A percentile compares a stretch with the other conserved stretches of the same genome.
These are phyloP conservation scores for Heterodera filipjevi DNA, from an alignment of 2,888 invertebrate species.

Conservation along the genomic window DNA sequence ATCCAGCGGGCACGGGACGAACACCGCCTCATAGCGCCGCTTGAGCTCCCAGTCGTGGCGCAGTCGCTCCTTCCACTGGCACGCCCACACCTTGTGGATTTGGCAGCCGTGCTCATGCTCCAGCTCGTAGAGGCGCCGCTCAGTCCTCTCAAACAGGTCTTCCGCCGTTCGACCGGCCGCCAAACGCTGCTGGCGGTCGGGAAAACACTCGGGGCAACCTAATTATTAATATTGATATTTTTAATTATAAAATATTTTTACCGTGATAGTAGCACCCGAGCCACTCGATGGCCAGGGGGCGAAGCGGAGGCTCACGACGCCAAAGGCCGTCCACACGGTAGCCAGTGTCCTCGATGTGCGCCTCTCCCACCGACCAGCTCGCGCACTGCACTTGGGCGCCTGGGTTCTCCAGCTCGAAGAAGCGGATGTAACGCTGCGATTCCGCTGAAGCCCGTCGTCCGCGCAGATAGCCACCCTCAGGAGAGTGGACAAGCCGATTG, in stretches of 20 bases:
- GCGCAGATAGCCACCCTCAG: constrained; percentile 14
- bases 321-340: constrained; percentile 25
- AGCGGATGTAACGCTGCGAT: constrained; percentile 20
- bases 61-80: background rate
- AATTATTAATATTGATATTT: background rate
- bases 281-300: constrained; percentile 10
- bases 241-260: background rate
- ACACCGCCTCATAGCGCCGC: background rate
- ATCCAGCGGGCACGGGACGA: background rate
- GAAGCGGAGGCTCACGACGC: background rate
- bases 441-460: constrained; percentile 25
- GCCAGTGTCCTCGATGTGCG: constrained; percentile 8
- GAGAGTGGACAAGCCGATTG: constrained; percentile 10
- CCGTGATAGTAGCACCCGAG: constrained; percentile 18
- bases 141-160: background rate
- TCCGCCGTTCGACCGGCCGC: constrained; percentile 16
- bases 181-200: background rate
- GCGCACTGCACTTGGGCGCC: constrained; percentile 14
- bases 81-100: constrained; percentile 7
- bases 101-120: background rate
- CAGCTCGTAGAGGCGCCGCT: constrained; percentile 6
- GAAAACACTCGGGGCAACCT: constrained; percentile 18
- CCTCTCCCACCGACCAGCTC: constrained; percentile 23
- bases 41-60: background rate
- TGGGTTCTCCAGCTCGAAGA: constrained; percentile 18